These are phyloP conservation scores for Philypnodon macrostomus DNA, from an alignment of 2,797 vertebrate species.

Conservation along the genomic window DNA sequence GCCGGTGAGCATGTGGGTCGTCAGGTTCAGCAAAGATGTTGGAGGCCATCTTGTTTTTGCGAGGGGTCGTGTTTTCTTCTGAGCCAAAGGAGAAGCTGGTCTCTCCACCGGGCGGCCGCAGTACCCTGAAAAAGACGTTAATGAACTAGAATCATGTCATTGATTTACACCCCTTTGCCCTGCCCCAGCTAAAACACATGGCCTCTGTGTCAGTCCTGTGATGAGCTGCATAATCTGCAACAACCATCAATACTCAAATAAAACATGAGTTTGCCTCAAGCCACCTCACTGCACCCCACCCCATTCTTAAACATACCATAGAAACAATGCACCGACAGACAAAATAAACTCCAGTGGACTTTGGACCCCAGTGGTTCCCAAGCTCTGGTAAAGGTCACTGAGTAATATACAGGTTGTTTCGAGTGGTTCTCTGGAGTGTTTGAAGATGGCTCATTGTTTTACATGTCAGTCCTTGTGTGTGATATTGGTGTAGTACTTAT, in stretches of 20 bases:
- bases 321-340: conserved; percentile 18
- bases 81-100: conserved; percentile 90
- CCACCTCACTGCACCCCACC: conserved; percentile 40
- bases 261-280: conserved; percentile 40
- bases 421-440: too few species aligned
- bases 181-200: conserved; percentile 14
- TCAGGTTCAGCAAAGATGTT: conserved; percentile 90
- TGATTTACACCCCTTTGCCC: background rate
- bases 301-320: conserved; percentile 35
- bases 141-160: conserved; percentile 5
- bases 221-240: conserved; percentile 32
- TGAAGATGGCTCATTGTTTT: too few species aligned
- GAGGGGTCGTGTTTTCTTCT: conserved; percentile 85
- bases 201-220: conserved; percentile 8
- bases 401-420: too few species aligned
- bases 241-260: conserved; percentile 56
- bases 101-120: conserved; percentile 90
- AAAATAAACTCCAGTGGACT: conserved; percentile 45
- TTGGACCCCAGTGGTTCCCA: too few species aligned
- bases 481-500: too few species aligned
- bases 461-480: too few species aligned
- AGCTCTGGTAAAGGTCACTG: too few species aligned
- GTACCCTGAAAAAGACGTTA: conserved; percentile 75
- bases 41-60: conserved; percentile 93
- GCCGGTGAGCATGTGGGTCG: conserved; percentile 80